Base-by-base conservation (phyloP, 2,113 vertebrate species). In the Eonycteris spelaea region DNA sequence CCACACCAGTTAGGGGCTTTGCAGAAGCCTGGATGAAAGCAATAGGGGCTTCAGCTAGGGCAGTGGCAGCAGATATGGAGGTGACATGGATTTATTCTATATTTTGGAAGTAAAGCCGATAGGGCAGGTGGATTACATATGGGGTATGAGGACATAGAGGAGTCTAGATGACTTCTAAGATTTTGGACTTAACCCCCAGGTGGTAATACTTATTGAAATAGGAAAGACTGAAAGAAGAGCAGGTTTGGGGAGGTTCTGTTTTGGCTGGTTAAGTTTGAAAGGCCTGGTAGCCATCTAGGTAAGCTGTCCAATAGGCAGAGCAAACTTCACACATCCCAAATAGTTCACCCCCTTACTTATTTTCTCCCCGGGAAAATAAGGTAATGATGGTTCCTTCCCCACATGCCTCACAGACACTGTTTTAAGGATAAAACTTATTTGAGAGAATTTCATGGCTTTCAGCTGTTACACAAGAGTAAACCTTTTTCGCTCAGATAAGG, bases 291-390 rank as follows among this genome's bases (percentile, higher is more conserved):
- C 59, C 65, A 55, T 45, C 16, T 35, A 57, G 13, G 40, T 16
- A 28, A 59, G 43, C 38, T 45, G 43, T 48, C 3, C 7, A 5
- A 3, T 4, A 53, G 6, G 2, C 26, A 0, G 33, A 45, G 43
- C 87, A 26, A 28, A 30, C 43, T 11, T 48, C 48, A 57, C 35
- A 3, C 0, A 33, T 43, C 53, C 57, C 67, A 9, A 22, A 38
- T n/a, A 33, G 13, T 57, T 83, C 43, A 38, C 2, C 68, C 38
- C 43, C 61, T 19, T 10, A 2, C 51, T 51, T 51, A 30, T 48
- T 71, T 59, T 70, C 65, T 92, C 57, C 82, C 38, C 48, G 67
- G 78, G 78, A 61, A 73, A 18, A 35, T 11, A 26, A 88, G 78
- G 78, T 28, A n/a, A 51, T 16, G 51, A 33, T 8, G 21, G 13